Percentiles rank a stretch among this genome's conserved stretches.
Evolutionary conservation across 2,888 invertebrate species (phyloP).

Genomic region (Carterocephalus palaemon): DNA sequence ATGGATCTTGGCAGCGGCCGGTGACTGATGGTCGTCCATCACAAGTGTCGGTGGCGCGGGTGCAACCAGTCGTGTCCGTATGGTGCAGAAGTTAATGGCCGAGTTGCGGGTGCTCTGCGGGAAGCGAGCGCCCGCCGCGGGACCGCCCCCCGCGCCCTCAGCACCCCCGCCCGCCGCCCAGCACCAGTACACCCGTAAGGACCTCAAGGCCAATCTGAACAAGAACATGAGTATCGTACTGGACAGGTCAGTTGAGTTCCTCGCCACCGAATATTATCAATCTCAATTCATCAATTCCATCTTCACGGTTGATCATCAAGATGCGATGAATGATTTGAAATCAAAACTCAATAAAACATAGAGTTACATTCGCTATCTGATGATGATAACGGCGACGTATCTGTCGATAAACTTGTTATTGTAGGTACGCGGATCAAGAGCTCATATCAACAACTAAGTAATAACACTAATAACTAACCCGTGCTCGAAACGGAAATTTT

Average conservation of each 20-base stretch:
- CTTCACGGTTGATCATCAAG: too few species aligned
- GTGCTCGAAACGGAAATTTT: constrained; percentile 6
- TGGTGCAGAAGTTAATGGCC: constrained; percentile 76
- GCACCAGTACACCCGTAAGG: constrained; percentile 66
- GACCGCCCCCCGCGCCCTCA: constrained; percentile 45
- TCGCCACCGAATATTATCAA: neutral
- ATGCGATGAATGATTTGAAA: too few species aligned
- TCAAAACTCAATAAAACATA: constrained; percentile 1
- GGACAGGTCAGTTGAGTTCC: constrained; percentile 64
- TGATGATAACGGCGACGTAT: constrained; percentile 11
- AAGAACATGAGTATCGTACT: constrained; percentile 77
- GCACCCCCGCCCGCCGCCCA: constrained; percentile 46
- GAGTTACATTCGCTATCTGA: constrained; percentile 3
- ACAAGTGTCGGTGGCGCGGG: constrained; percentile 62
- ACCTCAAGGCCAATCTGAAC: constrained; percentile 74
- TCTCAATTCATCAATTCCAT: too few species aligned
- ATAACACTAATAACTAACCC: too few species aligned
- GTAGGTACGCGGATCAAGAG: constrained; percentile 1
- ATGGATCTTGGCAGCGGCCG: constrained; percentile 69
- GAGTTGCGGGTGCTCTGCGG: constrained; percentile 76
- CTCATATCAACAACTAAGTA: constrained; percentile 13
- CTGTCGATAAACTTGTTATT: constrained; percentile 14
- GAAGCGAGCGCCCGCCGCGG: constrained; percentile 67
- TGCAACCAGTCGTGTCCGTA: constrained; percentile 68
- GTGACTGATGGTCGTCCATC: constrained; percentile 60